Evolutionary conservation across 2,888 invertebrate genomes (phyloP), one percentile per base, ranked within the genome.

Genomic region (Ethmia dodecea): DNA sequence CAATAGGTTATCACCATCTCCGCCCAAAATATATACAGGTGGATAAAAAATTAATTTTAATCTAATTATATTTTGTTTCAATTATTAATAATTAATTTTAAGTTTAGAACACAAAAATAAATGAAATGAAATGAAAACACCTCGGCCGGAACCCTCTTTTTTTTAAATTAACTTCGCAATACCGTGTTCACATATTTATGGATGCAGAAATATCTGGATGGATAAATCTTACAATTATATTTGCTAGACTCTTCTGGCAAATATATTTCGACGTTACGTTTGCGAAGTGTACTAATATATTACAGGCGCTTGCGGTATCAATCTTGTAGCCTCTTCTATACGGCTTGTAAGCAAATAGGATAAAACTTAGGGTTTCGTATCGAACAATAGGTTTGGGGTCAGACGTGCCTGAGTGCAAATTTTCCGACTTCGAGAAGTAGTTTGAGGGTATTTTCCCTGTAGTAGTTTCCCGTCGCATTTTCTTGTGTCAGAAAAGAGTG

Each of bases 201-300:
- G 11, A 29, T 32, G 16, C 8, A 5, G 13, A n/a, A n/a, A 3
- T 28, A 13, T 5, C 13, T 28, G 4, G 28, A 13, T 6, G 4
- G 6, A 11, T 12, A 13, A 5, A 18, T 5, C 5, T 18, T 18
- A 18, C 8, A 8, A 18, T 5, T 5, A 18, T 18, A 18, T n/a
- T n/a, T n/a, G n/a, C n/a, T n/a, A n/a, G n/a, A 18, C 18, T 18
- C 6, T 45, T 58, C 54, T 18, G 46, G 39, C 10, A 38, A 32
- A n/a, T 3, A 11, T n/a, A n/a, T n/a, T n/a, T n/a, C n/a, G n/a
- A n/a, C n/a, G n/a, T n/a, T n/a, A n/a, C n/a, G 46, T 54, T 49
- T 52, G 49, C 52, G 54, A 60, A 67, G 47, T 51, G 47, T 59
- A 51, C 60, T 63, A 57, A 56, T 61, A 55, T 60, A 56, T 55